Evolutionary conservation across 1,140 invertebrate species (phyloP).

Genomic region (Lasioglossum albipes): DNA sequence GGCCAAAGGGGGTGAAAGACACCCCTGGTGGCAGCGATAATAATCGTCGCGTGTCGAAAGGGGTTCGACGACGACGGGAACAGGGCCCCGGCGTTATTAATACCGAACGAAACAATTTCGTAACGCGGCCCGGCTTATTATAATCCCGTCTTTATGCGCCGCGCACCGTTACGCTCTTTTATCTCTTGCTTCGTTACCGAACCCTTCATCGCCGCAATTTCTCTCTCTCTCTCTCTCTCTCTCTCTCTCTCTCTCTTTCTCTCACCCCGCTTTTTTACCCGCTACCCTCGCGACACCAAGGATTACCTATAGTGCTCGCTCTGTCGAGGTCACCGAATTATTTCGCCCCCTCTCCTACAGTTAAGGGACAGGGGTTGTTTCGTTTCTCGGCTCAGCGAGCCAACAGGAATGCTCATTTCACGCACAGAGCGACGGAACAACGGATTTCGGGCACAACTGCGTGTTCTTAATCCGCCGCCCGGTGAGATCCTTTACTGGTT

Average conservation of each 20-base stretch:
- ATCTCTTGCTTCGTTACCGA: constrained; percentile 18
- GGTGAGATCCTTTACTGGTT: neutral
- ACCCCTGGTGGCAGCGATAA: constrained; percentile 48
- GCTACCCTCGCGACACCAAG: constrained; percentile 36
- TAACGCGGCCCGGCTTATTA: constrained; percentile 55
- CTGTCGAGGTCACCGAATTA: constrained; percentile 55
- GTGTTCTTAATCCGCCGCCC: neutral
- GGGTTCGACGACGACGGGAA: constrained; percentile 18
- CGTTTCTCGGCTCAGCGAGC: constrained; percentile 35
- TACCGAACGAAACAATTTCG: constrained; percentile 65
- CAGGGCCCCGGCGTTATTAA: constrained; percentile 50
- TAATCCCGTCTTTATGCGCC: constrained; percentile 56
- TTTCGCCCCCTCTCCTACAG: neutral
- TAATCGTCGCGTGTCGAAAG: constrained; percentile 57
- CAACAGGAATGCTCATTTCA: constrained; percentile 49
- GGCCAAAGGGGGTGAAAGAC: neutral
- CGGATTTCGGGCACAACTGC: neutral
- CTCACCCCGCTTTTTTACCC: constrained; percentile 7
- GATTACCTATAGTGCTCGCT: constrained; percentile 47
- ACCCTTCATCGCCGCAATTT: constrained; percentile 6
- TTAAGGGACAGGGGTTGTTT: neutral
- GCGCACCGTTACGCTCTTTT: neutral
- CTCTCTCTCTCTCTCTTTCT: constrained; percentile 3
- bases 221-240: neutral
- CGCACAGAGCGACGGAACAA: neutral